Evolutionary conservation across 1,140 invertebrate species (phyloP).

Genomic region (Trichonephila clavata): DNA sequence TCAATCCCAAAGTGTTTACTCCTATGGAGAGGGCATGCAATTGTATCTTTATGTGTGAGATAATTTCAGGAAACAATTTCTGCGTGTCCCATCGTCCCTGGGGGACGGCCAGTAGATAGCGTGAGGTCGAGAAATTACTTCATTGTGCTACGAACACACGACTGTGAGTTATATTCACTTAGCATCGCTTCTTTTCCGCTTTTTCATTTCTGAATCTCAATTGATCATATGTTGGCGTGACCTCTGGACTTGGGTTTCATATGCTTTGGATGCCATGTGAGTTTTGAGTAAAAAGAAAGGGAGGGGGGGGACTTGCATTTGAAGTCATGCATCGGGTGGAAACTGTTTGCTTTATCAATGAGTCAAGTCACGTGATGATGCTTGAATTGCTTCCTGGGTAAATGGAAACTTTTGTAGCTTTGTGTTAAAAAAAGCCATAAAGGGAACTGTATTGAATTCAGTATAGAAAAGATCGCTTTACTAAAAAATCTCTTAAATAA

Average conservation of each 20-base stretch:
- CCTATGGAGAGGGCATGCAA: not conserved
- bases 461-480: not conserved
- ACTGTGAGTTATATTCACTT: constrained; percentile 50
- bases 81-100: constrained; percentile 2
- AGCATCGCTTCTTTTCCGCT: not conserved
- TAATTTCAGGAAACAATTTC: constrained; percentile 29
- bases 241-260: constrained; percentile 7
- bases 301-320: not conserved
- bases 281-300: not conserved
- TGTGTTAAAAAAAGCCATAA: not conserved
- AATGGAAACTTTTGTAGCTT: not conserved
- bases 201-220: not conserved
- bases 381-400: not conserved
- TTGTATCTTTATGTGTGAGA: constrained; percentile 32
- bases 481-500: too few relatives aligned
- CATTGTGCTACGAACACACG: constrained; percentile 31
- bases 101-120: constrained; percentile 9
- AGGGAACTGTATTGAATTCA: not conserved
- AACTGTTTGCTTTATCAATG: not conserved
- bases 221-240: constrained; percentile 1
- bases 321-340: not conserved
- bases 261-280: not conserved
- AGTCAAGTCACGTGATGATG: not conserved
- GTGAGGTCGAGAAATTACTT: constrained; percentile 41
- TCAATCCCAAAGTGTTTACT: not conserved